A percentile compares a stretch with the other conserved stretches of the same genome.
phyloP scores from a whole-genome alignment of 2,113 vertebrate species.

The Tragelaphus imberbis region DNA sequence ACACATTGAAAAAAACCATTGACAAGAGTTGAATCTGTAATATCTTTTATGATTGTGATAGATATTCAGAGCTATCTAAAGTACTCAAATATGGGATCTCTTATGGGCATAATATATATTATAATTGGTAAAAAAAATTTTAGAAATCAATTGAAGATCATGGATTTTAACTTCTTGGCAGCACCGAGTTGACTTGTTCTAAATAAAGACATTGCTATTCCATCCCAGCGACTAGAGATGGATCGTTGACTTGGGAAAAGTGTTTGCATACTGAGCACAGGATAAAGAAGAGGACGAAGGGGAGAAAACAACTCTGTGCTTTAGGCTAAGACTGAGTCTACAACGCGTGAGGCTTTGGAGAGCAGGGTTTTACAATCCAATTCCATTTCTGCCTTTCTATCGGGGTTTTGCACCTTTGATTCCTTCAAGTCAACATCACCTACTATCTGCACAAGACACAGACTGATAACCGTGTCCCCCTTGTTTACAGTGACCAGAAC shows the following conservation, averaged over 20 bases:
- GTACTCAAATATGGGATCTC: slow-evolving; percentile 33
- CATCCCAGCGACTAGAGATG: slow-evolving; percentile 71
- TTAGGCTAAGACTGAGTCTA: not conserved
- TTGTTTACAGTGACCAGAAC: slow-evolving; percentile 13
- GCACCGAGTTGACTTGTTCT: slow-evolving; percentile 46
- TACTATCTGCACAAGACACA: not conserved
- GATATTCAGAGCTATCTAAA: slow-evolving; percentile 32
- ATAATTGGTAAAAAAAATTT: slow-evolving; percentile 26
- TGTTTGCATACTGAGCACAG: slow-evolving; percentile 4
- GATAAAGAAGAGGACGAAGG: slow-evolving; percentile 22
- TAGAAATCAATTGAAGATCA: slow-evolving; percentile 34
- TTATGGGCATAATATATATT: not conserved
- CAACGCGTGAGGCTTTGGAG: not conserved
- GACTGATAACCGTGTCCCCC: not conserved
- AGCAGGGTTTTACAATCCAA: not conserved
- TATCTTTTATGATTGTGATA: slow-evolving; percentile 46
- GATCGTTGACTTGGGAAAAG: slow-evolving; percentile 64
- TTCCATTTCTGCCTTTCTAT: not conserved
- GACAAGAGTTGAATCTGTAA: slow-evolving; percentile 48
- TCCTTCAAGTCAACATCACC: slow-evolving; percentile 10
- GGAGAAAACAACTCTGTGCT: not conserved
- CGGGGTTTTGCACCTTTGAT: not conserved
- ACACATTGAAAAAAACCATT: slow-evolving; percentile 61
- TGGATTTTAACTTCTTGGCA: slow-evolving; percentile 63
- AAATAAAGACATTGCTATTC: slow-evolving; percentile 73